Conservation (phyloP, 2,797 vertebrate species). For the Myotis pilosus region DNA sequence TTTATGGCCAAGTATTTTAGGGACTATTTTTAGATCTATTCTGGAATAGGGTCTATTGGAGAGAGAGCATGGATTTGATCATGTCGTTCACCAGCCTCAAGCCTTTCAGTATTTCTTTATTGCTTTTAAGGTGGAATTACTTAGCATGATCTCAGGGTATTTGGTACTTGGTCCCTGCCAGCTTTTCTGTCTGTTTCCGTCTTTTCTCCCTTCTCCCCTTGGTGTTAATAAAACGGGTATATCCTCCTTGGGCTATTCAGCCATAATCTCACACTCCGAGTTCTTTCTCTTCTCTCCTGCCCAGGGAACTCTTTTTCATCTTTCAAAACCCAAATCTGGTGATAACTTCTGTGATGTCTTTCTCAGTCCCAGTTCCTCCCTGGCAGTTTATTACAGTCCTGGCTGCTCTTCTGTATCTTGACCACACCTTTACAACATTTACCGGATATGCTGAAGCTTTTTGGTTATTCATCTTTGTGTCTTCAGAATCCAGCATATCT, state of each 20-base stretch:
- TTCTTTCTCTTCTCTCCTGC: not conserved
- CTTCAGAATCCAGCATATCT: not conserved
- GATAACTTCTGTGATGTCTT: constrained; percentile 23
- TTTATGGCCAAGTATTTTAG: constrained; percentile 4
- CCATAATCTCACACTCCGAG: not conserved
- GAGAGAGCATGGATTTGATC: not conserved
- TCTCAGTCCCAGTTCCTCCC: not conserved
- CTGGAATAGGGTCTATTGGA: not conserved
- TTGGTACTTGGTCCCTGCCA: not conserved
- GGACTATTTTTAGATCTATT: constrained; percentile 4
- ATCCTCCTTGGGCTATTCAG: not conserved
- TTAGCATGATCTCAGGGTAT: not conserved
- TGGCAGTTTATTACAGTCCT: not conserved
- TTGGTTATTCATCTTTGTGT: constrained; percentile 35
- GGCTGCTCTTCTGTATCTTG: not conserved
- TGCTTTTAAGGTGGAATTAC: not conserved
- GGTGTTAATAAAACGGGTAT: not conserved
- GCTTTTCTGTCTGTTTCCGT: not conserved
- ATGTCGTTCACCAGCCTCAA: not conserved
- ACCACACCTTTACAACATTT: not conserved
- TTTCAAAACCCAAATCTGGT: not conserved
- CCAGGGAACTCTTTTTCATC: constrained; percentile 6
- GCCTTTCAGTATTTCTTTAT: not conserved
- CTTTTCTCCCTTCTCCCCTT: not conserved
- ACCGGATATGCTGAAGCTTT: constrained; percentile 1